Base-by-base conservation (phyloP, 1,140 invertebrate species). In the Nasonia vitripennis region DNA sequence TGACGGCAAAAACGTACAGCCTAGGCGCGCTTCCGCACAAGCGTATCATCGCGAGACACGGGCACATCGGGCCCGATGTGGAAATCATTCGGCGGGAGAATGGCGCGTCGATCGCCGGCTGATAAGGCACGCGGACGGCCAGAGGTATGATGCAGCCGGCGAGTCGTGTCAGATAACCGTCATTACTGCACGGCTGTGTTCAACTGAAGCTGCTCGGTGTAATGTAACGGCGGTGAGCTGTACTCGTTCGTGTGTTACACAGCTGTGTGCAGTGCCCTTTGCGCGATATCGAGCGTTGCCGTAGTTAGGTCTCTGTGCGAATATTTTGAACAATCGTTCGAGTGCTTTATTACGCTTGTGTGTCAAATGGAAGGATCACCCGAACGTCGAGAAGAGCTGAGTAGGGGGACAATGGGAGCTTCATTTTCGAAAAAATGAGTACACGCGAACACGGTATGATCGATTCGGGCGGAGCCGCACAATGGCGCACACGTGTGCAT, bases 71-170 rank as follows among this genome's bases (percentile, higher is more conserved):
- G n/a, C n/a, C n/a, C n/a, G 6, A 20, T 7, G 37, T 31, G 37
- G 78, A 81, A 81, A 81, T 70, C 68, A 70, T 70, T 81, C 41
- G 23, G 62, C 67, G 67, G 67, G 51, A n/a, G 77, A 10, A 67
- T n/a, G 67, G 2, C 20, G 78, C 17, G 9, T 10, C 67, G 78
- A 73, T n/a, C 70, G 45, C 27, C 14, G 14, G 6, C 17, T 23
- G 41, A 31, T 81, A 55, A 37, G 20, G 51, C 17, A 62, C 55
- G 17, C 55, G 55, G 17, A n/a, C 17, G 55, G 37, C n/a, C 31
- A 17, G 20, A 55, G 11, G 37, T 9, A 51, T 73, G 45, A 27
- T 27, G 48, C 45, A 41, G 37, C 37, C 10, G 37, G 1, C 37
- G 37, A 23, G 68, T 37, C 79, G n/a, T 27, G 9, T 71, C 41